phyloP scores from a whole-genome alignment of 1,140 invertebrate species.

The Drosophila nannoptera region DNA sequence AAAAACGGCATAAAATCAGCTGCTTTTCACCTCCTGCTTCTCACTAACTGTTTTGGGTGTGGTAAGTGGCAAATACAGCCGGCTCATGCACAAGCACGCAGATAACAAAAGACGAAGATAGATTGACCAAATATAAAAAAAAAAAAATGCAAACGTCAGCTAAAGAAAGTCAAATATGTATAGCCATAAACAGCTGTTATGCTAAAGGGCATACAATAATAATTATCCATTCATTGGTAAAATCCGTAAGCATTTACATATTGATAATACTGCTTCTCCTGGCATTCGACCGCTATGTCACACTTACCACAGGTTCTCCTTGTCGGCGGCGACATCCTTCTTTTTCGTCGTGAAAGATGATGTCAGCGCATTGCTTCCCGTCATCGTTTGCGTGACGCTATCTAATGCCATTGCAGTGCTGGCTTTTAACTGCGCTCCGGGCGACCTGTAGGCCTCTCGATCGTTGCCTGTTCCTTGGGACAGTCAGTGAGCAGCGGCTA shows the following conservation, averaged over 20 bases:
- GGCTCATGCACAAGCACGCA: conserved; percentile 14
- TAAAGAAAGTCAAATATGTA: conserved; percentile 53
- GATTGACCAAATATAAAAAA: conserved; percentile 24
- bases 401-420: conserved; percentile 67
- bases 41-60: background rate
- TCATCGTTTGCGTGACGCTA: conserved; percentile 68
- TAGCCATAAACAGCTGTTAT: conserved; percentile 31
- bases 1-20: conserved; percentile 49
- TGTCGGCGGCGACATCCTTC: conserved; percentile 72
- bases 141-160: conserved; percentile 64
- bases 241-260: background rate
- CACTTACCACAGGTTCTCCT: conserved; percentile 77
- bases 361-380: conserved; percentile 74
- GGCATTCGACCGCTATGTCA: background rate
- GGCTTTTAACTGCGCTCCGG: conserved; percentile 16
- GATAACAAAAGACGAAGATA: conserved; percentile 12
- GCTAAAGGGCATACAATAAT: background rate
- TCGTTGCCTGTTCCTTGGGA: conserved; percentile 36
- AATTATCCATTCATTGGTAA: background rate
- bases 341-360: conserved; percentile 76
- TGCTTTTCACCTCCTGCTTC: conserved; percentile 29
- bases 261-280: too few species aligned
- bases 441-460: conserved; percentile 17
- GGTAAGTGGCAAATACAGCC: conserved; percentile 21
- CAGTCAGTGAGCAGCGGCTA: conserved; percentile 36